A percentile compares a stretch with the other conserved stretches of the same genome.
phyloP scores from a whole-genome alignment of 2,888 invertebrate species.

The Apodemia duryi region DNA sequence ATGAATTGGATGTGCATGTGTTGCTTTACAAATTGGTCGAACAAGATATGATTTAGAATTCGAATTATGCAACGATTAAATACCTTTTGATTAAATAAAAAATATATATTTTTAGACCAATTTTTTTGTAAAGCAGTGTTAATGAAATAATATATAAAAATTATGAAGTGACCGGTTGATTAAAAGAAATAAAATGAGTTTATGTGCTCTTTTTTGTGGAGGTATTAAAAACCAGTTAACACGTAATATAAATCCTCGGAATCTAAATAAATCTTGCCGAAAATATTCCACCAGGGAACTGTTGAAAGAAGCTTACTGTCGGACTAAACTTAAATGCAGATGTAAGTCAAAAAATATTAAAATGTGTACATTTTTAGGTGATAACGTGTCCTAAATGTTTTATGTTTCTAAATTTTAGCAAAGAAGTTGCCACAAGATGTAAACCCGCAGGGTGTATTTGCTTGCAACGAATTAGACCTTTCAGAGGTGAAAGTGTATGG shows the following conservation, averaged over 20 bases:
- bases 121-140: background rate
- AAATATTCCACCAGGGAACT: constrained; percentile 62
- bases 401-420: constrained; percentile 72
- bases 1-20: background rate
- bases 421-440: constrained; percentile 94
- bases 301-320: constrained; percentile 81
- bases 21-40: background rate
- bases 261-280: constrained; percentile 34
- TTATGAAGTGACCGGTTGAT: background rate
- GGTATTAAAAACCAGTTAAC: constrained; percentile 42
- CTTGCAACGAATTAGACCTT: constrained; percentile 96
- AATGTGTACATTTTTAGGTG: constrained; percentile 23
- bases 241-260: constrained; percentile 38
- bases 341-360: constrained; percentile 76
- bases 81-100: background rate
- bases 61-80: constrained; percentile 19
- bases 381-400: constrained; percentile 7
- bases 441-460: constrained; percentile 93
- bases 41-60: constrained; percentile 2
- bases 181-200: constrained; percentile 26
- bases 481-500: constrained; percentile 96
- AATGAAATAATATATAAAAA: background rate
- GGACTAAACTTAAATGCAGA: constrained; percentile 84
- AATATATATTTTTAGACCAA: background rate
- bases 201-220: constrained; percentile 33